Base-by-base conservation (phyloP, 2,113 vertebrate species). In the Okapia johnstoni region DNA sequence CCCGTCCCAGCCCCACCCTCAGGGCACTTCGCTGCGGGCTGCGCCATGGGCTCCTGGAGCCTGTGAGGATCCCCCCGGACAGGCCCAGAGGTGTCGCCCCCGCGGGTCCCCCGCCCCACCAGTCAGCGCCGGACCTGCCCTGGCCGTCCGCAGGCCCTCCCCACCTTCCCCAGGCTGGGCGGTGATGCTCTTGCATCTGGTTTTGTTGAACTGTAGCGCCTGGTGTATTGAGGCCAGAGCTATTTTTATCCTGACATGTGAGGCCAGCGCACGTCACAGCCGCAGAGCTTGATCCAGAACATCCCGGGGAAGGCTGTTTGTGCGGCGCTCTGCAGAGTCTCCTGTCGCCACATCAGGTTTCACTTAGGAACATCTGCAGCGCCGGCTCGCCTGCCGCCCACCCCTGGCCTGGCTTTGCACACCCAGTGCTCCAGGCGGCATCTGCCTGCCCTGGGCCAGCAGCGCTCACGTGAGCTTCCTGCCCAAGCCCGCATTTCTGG, bases 171-270 rank as follows among this genome's bases (percentile, higher is more conserved):
- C 46, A 96, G 86, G 88, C 97, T 55, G 83, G 97, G 96, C 60
- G 14, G 93, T 25, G 25, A 61, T 88, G 80, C 85, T 11, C 98
- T 97, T 13, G 15, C 98, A 98, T 99, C 98, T 98, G 98, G 97
- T 98, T 99, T 97, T 98, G 98, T 97, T 98, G 97, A 96, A 26
- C 91, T 85, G 95, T 91, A 94, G 95, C 46, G 10, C 0, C 0
- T 93, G 90, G 94, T 89, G 85, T 92, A 87, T 98, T 96, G 95
- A 98, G 98, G 94, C 96, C 83, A 0, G 88, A 85, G 98, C 98
- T 99, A 99, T 99, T 99, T 99, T 98, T 98, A 98, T 98, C 98
- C 97, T 13, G 21, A 97, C 98, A 97, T 0, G 4, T 86, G 6
- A 98, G 97, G 98, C 97, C 98, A 96, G 48, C 8, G 95, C 60